phyloP scores from a whole-genome alignment of 2,797 vertebrate species.

The Megaceryle alcyon region DNA sequence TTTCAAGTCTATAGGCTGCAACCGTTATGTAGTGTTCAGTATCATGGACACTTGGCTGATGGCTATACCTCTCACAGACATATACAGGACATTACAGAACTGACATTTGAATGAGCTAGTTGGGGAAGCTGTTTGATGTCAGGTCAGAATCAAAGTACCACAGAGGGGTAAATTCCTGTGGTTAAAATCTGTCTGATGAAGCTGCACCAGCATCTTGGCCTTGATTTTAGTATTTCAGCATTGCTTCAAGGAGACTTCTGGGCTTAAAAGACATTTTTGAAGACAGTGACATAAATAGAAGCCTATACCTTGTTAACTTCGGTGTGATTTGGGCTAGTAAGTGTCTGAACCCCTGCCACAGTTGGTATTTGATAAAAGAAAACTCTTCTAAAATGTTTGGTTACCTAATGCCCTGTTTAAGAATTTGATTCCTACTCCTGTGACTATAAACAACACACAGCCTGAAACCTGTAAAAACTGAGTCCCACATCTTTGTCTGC shows the following conservation, averaged over 20 bases:
- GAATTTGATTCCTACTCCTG: neutral
- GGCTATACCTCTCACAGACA: accelerated
- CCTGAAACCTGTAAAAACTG: neutral
- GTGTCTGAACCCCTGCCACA: neutral
- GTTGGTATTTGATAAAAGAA: neutral
- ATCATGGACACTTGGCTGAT: neutral
- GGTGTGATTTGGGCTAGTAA: neutral
- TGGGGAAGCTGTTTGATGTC: neutral
- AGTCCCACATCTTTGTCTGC: neutral
- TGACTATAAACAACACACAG: neutral
- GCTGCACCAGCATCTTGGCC: neutral
- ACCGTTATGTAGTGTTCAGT: accelerated
- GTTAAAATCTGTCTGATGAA: neutral
- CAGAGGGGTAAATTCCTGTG: neutral
- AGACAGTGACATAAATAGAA: neutral
- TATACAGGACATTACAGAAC: neutral
- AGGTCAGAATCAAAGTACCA: neutral
- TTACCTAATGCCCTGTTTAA: neutral
- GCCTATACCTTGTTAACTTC: neutral
- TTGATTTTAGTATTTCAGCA: neutral
- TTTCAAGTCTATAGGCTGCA: neutral
- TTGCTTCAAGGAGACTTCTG: neutral
- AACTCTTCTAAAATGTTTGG: neutral
- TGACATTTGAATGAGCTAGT: neutral
- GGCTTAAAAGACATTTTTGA: neutral